Percentiles rank a stretch among this genome's conserved stretches.
phyloP scores from a whole-genome alignment of 2,888 invertebrate species.

The Saturnia pavonia region DNA sequence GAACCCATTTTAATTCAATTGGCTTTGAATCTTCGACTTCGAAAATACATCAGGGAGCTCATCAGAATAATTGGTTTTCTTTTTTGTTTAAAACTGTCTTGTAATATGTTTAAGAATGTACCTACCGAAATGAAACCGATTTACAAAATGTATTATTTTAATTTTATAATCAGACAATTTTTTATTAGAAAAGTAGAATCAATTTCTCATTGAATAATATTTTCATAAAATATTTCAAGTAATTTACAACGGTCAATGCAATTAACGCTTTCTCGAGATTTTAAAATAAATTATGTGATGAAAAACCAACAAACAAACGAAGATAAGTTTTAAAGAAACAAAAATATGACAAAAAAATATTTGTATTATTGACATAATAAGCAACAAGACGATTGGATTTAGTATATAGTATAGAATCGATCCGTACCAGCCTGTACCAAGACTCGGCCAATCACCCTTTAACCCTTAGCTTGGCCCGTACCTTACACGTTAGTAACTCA shows the following conservation, averaged over 20 bases:
- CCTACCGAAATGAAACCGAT: too few relatives aligned
- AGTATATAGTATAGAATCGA: slow-evolving; percentile 58
- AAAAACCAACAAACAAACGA: neutral
- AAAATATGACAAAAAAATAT: neutral
- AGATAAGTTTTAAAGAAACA: neutral
- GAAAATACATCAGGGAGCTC: too few relatives aligned
- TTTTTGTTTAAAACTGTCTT: too few relatives aligned
- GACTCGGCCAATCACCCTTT: slow-evolving; percentile 71
- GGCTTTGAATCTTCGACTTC: too few relatives aligned
- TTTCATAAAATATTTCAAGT: neutral
- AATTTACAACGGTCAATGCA: neutral
- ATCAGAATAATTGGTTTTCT: too few relatives aligned
- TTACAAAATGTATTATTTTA: too few relatives aligned
- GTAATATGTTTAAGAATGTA: too few relatives aligned
- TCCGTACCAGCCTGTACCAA: slow-evolving; percentile 64
- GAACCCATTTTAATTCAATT: too few relatives aligned
- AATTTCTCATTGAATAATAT: neutral
- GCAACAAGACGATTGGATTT: slow-evolving; percentile 59
- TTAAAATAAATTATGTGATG: neutral
- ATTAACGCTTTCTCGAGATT: neutral
- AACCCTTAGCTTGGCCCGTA: slow-evolving; percentile 30
- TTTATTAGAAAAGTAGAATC: neutral
- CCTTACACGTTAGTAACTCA: neutral
- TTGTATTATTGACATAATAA: slow-evolving; percentile 46
- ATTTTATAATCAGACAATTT: neutral